A percentile compares a stretch with the other conserved stretches of the same genome.
Conservation (phyloP, 2,888 invertebrate genomes). For the Hemicrepidius hirtus region DNA sequence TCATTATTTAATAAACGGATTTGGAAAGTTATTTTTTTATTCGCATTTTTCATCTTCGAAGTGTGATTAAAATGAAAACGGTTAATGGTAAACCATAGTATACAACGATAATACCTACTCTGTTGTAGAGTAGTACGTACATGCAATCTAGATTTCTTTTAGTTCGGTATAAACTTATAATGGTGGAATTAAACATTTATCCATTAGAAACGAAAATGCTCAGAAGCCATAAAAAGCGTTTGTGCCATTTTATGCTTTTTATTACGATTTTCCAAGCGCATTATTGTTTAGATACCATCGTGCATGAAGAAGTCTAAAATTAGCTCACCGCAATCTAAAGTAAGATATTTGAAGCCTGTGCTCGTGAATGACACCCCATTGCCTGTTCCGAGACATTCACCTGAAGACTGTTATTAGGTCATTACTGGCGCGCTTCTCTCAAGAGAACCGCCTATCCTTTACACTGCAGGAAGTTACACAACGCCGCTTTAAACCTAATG, state of each 20-base stretch:
- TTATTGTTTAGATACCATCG: slow-evolving; percentile 13
- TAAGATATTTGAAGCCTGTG: slow-evolving; percentile 25
- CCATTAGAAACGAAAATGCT: too few relatives aligned
- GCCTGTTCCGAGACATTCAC: slow-evolving; percentile 46
- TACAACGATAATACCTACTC: too few relatives aligned
- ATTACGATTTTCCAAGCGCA: not conserved
- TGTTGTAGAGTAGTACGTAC: too few relatives aligned
- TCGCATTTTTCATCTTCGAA: too few relatives aligned
- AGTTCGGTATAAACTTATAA: too few relatives aligned
- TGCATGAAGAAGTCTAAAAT: slow-evolving; percentile 16
- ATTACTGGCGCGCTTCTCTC: slow-evolving; percentile 48
- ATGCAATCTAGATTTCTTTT: too few relatives aligned
- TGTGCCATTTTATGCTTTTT: not conserved
- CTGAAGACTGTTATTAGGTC: slow-evolving; percentile 56
- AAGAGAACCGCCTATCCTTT: slow-evolving; percentile 47
- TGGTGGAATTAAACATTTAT: too few relatives aligned
- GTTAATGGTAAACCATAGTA: too few relatives aligned
- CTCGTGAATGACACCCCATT: slow-evolving; percentile 32
- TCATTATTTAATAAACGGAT: too few relatives aligned
- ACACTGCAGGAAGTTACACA: slow-evolving; percentile 47
- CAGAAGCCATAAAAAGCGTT: too few relatives aligned
- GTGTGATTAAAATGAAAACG: too few relatives aligned
- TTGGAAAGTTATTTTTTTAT: too few relatives aligned
- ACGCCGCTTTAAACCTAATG: slow-evolving; percentile 46
- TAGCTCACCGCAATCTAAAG: slow-evolving; percentile 20